Base-by-base conservation (phyloP, 2,888 invertebrate species). In the Drosophila seclusa region DNA sequence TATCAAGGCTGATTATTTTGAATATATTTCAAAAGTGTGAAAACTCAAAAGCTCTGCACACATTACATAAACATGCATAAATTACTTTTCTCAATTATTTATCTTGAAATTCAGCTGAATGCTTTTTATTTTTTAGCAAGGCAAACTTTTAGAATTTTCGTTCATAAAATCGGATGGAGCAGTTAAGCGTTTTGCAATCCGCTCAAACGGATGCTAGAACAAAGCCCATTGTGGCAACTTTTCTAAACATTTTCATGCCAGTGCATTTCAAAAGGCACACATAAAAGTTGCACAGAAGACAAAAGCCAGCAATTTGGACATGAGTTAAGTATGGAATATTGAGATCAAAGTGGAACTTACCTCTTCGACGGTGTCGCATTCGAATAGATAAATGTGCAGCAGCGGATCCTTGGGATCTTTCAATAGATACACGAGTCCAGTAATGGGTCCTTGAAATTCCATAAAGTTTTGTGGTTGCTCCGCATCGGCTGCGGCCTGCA, bases 371-470 rank as follows among this genome's bases (percentile, higher is more conserved):
- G 95, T 95, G 71, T 94, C 94, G 48, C 96, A 95, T 90, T 95
- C 95, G 92, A 96, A 97, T 64, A 97, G 94, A 92, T 96, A 96
- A 92, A 96, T 96, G 92, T 96, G 95, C 34, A 97, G 94, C 4
- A 96, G 93, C n/a, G 95, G 95, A 90, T 96, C 96, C 86, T 94
- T 94, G 80, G 96, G 95, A 90, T 96, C 96, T 85, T 95, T 94
- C 71, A 96, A 94, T 84, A 96, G 94, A 93, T 97, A 97, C 85
- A 97, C 95, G 90, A 97, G 94, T 87, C 95, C 95, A 57, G 94
- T 95, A 72, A 94, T 94, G 73, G 93, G 94, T 21, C 94, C 95
- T 65, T 94, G 94, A 11, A 95, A 92, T 84, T 93, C 92, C 92
- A 93, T 93, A 78, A 93, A 92, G 80, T 89, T 91, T 77, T 88